Evolutionary conservation across 2,888 invertebrate genomes (phyloP).

Genomic region (Exephanes ischioxanthus): DNA sequence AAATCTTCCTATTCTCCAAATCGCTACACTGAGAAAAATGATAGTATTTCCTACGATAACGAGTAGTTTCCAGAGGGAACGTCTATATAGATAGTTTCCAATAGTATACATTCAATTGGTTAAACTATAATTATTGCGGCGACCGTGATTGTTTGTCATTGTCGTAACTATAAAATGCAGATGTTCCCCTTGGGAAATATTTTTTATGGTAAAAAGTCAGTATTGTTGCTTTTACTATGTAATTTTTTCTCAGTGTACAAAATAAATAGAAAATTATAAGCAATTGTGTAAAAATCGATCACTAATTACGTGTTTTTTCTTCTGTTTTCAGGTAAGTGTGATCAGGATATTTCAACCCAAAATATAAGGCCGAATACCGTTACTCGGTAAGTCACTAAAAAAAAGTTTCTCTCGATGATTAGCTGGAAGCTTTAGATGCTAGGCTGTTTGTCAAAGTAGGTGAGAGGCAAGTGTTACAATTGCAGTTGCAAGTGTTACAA

Average conservation of each 20-base stretch:
- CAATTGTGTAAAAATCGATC: background rate
- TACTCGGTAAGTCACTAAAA: slow-evolving; percentile 43
- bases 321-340: slow-evolving; percentile 54
- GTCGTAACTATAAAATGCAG: no score
- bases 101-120: no score
- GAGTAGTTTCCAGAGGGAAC: no score
- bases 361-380: slow-evolving; percentile 31
- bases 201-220: no score
- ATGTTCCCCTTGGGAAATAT: no score
- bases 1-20: background rate
- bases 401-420: slow-evolving; percentile 3
- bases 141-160: no score
- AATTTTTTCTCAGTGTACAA: no score
- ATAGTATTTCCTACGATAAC: no score
- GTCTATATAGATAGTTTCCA: no score
- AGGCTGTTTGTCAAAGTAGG: slow-evolving; percentile 1
- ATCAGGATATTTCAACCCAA: slow-evolving; percentile 27
- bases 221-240: no score
- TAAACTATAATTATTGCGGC: no score
- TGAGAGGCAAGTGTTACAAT: background rate
- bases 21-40: no score
- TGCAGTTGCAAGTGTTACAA: slow-evolving; percentile 17
- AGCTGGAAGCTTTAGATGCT: background rate
- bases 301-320: slow-evolving; percentile 12
- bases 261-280: background rate